These are phyloP conservation scores for Volucella inanis DNA, from an alignment of 2,888 invertebrate genomes.

Conservation along the genomic window DNA sequence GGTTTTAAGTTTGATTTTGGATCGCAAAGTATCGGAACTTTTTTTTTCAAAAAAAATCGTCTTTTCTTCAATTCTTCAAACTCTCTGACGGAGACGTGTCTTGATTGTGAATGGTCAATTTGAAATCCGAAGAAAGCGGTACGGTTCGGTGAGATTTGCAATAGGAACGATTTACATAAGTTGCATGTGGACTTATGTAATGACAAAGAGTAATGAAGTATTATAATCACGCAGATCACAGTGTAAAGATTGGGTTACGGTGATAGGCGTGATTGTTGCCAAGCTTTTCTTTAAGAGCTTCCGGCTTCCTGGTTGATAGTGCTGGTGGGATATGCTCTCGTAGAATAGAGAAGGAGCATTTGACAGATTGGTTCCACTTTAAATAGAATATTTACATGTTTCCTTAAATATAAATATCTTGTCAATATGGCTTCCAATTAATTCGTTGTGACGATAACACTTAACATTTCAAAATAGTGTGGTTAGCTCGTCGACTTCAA, in stretches of 20 bases:
- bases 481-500: too few species aligned
- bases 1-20: neutral
- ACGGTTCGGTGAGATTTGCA: conserved; percentile 38
- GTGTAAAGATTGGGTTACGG: neutral
- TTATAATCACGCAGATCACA: neutral
- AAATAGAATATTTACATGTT: too few species aligned
- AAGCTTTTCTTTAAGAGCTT: neutral
- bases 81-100: conserved; percentile 35
- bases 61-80: conserved; percentile 17
- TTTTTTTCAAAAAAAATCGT: conserved; percentile 8
- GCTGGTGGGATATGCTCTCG: too few species aligned
- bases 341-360: too few species aligned
- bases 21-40: conserved; percentile 1
- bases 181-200: conserved; percentile 31
- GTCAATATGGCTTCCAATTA: too few species aligned
- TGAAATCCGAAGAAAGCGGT: conserved; percentile 57
- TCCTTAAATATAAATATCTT: too few species aligned
- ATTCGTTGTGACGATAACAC: too few species aligned
- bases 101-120: conserved; percentile 12
- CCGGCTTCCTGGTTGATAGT: too few species aligned
- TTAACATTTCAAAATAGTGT: too few species aligned
- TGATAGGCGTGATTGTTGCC: neutral
- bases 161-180: conserved; percentile 38
- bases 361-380: too few species aligned
- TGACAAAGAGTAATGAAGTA: conserved; percentile 24